These are phyloP conservation scores for Ficedula albicollis DNA, from an alignment of 2,797 vertebrate genomes.

Conservation along the genomic window DNA sequence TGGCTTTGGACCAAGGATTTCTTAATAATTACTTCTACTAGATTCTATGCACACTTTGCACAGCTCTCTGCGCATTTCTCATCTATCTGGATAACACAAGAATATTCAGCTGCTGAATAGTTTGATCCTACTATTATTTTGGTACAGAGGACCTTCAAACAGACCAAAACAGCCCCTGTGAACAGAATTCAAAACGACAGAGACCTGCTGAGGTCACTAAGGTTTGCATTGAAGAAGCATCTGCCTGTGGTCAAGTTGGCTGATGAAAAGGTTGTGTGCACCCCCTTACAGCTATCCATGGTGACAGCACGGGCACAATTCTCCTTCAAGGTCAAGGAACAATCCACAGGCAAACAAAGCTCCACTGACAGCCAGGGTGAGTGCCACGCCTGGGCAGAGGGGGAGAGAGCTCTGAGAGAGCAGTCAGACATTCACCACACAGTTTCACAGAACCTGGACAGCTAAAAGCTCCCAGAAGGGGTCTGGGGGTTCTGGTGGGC, in stretches of 20 bases:
- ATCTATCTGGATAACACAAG: not conserved
- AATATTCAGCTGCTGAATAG: not conserved
- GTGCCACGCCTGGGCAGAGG: not conserved
- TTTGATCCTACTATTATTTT: not conserved
- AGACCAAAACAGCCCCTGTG: not conserved
- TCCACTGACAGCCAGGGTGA: not conserved
- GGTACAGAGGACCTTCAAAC: not conserved
- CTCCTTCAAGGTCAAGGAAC: not conserved
- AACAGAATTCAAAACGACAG: conserved; percentile 13
- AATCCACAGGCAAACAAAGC: not conserved
- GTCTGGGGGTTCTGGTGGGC: not conserved
- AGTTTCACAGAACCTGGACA: not conserved
- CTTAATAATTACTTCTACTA: not conserved
- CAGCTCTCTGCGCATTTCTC: not conserved
- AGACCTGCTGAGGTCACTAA: conserved; percentile 1
- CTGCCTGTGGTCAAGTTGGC: not conserved
- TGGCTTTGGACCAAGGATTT: not conserved
- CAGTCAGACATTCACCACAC: not conserved
- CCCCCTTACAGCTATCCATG: not conserved
- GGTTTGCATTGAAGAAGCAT: not conserved
- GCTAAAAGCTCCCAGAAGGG: not conserved
- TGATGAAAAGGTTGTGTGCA: conserved; percentile 8
- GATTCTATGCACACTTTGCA: not conserved
- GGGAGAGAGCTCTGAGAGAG: not conserved
- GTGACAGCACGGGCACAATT: conserved; percentile 17